Base-by-base conservation (phyloP, 2,888 invertebrate species). In the Gisinianus flammeolus region DNA sequence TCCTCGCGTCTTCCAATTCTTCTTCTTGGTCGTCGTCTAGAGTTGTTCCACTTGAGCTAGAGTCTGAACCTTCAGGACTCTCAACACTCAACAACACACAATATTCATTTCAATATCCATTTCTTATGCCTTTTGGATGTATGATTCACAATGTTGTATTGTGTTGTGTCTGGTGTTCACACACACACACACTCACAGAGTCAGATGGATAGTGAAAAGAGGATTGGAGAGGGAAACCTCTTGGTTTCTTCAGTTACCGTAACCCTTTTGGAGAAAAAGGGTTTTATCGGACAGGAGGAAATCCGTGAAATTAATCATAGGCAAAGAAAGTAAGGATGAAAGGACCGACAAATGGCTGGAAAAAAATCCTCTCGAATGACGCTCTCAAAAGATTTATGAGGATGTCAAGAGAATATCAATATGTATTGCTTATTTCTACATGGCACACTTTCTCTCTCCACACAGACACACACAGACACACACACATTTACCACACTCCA, bases 241-340 rank as follows among this genome's bases (percentile, higher is more conserved):
- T 26, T 16, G 28, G 26, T 2, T 70, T 70, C 30, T 28, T 54
- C 54, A 54, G 54, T 52, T 19, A 70, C 54, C 30, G 54, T 70
- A 54, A 3, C 2, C 16, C 31, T 12, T 31, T 33, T 33, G n/a
- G n/a, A n/a, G n/a, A n/a, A n/a, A n/a, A 70, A 16, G 44, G 24
- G 26, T 52, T 28, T 54, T 70, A 70, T 73, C 73, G 73, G 73
- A 73, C 73, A 73, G 73, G 73, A 73, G 73, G 73, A 73, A 73
- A 73, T 73, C 73, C 73, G 73, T 33, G 35, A 73, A 73, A 73
- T 73, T 73, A 73, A 73, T 73, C 73, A 62, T 73, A 73, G 62
- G 73, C 35, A 73, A 62, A 62, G 73, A 62, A 62, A 30, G 73
- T 58, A 62, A 73, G 73, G 73, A 73, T 73, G 73, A 73, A 73